Evolutionary conservation across 2,797 vertebrate species (phyloP), one percentile per base, ranked within the genome.

Genomic region (Cryptoblepharus egeriae): DNA sequence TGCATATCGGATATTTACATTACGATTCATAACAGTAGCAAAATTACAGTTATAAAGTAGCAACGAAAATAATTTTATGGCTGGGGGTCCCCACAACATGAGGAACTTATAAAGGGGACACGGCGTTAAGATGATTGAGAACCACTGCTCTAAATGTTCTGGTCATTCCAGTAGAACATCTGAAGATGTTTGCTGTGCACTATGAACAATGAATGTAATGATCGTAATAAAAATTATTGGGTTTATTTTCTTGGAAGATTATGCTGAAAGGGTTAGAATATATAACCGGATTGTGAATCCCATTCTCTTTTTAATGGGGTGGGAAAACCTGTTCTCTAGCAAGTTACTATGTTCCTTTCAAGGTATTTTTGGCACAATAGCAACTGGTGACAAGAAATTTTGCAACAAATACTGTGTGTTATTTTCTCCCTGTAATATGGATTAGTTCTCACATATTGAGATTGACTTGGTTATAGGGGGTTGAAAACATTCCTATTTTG

Each of bases 401-500:
- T 67, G 18, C 4, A 37, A 60, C 2, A 24, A 72, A 77, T 83
- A 77, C 71, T 77, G 58, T 64, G 42, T 77, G 26, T 71, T 71
- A 71, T 83, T 83, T 83, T 77, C 81, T 83, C 32, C 67, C 22
- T 39, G 35, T 64, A 74, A 65, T 81, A 55, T 65, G 49, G 55
- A 81, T 74, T 70, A 74, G 71, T 83, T 71, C 67, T 71, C 57
- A 64, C 65, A 71, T 77, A 63, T 85, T 0, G 0, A 0, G 7
- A 72, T 2, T 88, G 32, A 81, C 20, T 3, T 1, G 39, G 49
- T 24, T 76, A 13, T 57, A 24, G 28, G 1, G 3, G 4, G 42
- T 42, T 61, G 35, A 60, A 61, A 1, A 42, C 57, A 63, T 64
- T 30, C 39, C 3, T 42, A 42, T 63, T 52, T 78, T 11, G 55